Evolutionary conservation across 64 coral and sea anemone species (phyloP).

Genomic region (Porites australiensis): DNA sequence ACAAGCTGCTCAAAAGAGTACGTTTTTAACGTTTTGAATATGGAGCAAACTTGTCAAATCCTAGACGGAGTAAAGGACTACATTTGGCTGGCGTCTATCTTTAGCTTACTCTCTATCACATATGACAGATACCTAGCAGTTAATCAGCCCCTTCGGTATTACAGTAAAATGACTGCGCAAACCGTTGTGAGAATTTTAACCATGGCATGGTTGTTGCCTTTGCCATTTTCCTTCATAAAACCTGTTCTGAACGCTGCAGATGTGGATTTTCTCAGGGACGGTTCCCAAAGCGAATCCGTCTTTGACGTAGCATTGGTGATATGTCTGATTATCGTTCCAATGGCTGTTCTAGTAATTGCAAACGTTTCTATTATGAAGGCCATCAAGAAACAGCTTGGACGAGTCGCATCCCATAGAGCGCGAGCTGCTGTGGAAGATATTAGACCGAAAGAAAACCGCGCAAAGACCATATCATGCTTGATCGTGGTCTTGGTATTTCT

Average conservation of each 20-base stretch:
- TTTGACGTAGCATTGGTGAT: slow-evolving; percentile 3
- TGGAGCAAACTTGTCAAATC: slow-evolving; percentile 40
- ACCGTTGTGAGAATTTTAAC: slow-evolving; percentile 44
- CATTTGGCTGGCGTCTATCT: slow-evolving; percentile 48
- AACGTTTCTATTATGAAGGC: slow-evolving; percentile 52
- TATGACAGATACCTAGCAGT: slow-evolving; percentile 80
- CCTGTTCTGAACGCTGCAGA: neutral
- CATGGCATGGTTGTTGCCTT: slow-evolving; percentile 43
- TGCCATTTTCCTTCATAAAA: slow-evolving; percentile 37
- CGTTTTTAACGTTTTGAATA: neutral
- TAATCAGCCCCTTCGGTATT: slow-evolving; percentile 67
- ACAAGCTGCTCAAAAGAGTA: slow-evolving; percentile 43
- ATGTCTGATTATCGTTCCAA: neutral
- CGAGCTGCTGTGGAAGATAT: neutral
- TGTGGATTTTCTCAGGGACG: neutral
- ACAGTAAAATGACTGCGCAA: slow-evolving; percentile 31
- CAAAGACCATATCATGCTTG: slow-evolving; percentile 33
- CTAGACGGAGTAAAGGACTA: slow-evolving; percentile 64
- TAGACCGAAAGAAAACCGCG: neutral
- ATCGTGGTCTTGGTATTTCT: slow-evolving; percentile 28
- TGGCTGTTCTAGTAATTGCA: neutral
- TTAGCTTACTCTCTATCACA: slow-evolving; percentile 62
- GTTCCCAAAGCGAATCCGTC: slow-evolving; percentile 1
- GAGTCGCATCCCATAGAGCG: neutral
- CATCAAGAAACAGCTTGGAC: slow-evolving; percentile 44